Base-by-base conservation (phyloP, 2,797 vertebrate species). In the Esox lucius region DNA sequence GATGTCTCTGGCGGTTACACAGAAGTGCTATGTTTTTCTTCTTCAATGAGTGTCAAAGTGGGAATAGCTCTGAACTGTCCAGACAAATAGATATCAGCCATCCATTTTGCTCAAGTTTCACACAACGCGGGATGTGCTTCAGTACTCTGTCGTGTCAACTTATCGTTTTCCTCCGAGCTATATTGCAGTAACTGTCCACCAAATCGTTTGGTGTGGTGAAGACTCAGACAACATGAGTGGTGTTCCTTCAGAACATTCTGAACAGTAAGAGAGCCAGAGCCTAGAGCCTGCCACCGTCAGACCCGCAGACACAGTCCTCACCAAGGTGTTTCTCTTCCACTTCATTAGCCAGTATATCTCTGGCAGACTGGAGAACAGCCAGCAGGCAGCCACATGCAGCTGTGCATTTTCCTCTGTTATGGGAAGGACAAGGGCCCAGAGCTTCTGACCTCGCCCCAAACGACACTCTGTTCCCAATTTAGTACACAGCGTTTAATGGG, bases 291-390 rank as follows among this genome's bases (percentile, higher is more conserved):
- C 73, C 28, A 2, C 71, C 74, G 75, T 74, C 26, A 2, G 70
- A 76, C 76, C 78, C 66, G 75, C 69, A 65, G 79, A 81, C 68
- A 74, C 68, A 74, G 83, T 86, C 84, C 85, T 84, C 71, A 17
- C 86, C 79, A 76, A 88, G 86, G 90, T 87, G 87, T 90, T 87
- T 39, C 77, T 80, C 81, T 88, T 91, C 86, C 84, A 89, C 78
- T 87, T 90, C 86, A 91, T 87, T 85, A 82, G 78, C 83, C 68
- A 64, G 82, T 76, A 72, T 80, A 81, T 77, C 73, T 77, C 82
- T 80, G 81, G 73, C 78, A 71, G 7, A 49, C 70, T 88, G 90
- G 85, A 88, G 33, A 3, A 68, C 31, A 75, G 88, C 90, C 90
- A 92, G 26, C 2, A 56, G 68, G 75, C 75, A 67, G 73, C 72